Evolutionary conservation across 2,888 invertebrate genomes (phyloP), one percentile per base, ranked within the genome.

Genomic region (Hesperia comma): DNA sequence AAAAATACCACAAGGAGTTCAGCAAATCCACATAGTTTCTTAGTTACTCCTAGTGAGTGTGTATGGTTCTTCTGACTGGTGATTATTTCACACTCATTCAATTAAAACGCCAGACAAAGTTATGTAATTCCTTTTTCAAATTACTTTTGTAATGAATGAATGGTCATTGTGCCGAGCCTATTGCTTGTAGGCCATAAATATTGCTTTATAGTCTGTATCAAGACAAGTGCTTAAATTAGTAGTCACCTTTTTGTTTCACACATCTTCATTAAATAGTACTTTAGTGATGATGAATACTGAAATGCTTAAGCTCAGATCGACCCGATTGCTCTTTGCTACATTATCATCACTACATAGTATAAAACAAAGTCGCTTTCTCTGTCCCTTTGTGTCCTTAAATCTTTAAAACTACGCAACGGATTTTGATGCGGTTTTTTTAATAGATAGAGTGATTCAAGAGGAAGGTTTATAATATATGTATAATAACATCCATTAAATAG

Each of bases 61-160:
- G 70, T 74, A 75, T 67, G 69, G 69, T 62, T 69, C 69, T 72
- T 74, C 69, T 72, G 70, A 75, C 75, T 71, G 70, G 66, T 69
- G 74, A 77, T 79, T 78, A 75, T 75, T 75, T 71, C 74, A 72
- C 70, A 66, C 58, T 66, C 58, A 64, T 69, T 68, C 78, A 83
- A 87, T 85, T 84, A 84, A 83, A 75, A 69, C 63, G 58, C 79
- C 86, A 86, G 88, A 87, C 87, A 79, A 74, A 72, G 80, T 84
- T 79, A 74, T 70, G 74, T 71, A 75, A 78, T 78, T 83, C 79
- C 70, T 83, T 81, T 84, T 85, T 81, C 75, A 63, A 66, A 63
- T 61, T 49, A 51, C 55, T 56, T 61, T 17, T 57, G 26, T 56
- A 67, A 67, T 67, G 43, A 67, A 66, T 43, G 33, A 37, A 67